Evolutionary conservation across 2,888 invertebrate genomes (phyloP), one percentile per base, ranked within the genome.

Genomic region (Carabus problematicus): DNA sequence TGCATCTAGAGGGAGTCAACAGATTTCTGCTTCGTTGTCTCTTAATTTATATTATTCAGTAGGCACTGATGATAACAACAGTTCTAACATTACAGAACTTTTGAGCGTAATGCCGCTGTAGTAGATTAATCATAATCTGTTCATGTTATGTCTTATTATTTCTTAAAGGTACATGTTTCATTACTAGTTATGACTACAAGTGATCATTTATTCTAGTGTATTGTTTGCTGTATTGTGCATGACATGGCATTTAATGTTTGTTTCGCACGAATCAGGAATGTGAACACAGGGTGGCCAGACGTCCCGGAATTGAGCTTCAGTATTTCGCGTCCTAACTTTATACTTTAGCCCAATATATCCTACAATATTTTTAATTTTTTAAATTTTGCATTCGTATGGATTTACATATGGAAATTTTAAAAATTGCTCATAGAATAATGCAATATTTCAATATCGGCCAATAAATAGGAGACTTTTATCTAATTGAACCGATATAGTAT

Each of bases 101-200:
- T 52, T 67, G 59, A 67, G 67, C 60, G 67, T 60, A 60, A 66
- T 66, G 59, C 47, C 47, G 41, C 12, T 58, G 60, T 60, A 60
- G 67, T 67, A 67, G 67, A 67, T 67, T 67, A 67, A 67, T 67
- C 29, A 67, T 66, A 49, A 11, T 66, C 60, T 60, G 54, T 67
- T 67, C 54, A 69, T 69, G 61, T 61, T 68, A 55, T 69, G 62
- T 69, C 60, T 68, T 68, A 42, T 55, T 61, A 52, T 69, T 56
- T 69, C 47, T 69, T 62, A 62, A 62, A 69, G 68, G 68, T 69
- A 62, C 45, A 71, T 75, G 73, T 72, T 77, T 72, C 77, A 75
- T 77, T 75, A 80, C 81, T 81, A 82, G 81, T 79, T 81, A 81
- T 82, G 82, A 81, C 82, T 82, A 82, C 82, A 82, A 82, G 82